These are phyloP conservation scores for Halcyon badia DNA, from an alignment of 2,797 vertebrate genomes.

Conservation along the genomic window DNA sequence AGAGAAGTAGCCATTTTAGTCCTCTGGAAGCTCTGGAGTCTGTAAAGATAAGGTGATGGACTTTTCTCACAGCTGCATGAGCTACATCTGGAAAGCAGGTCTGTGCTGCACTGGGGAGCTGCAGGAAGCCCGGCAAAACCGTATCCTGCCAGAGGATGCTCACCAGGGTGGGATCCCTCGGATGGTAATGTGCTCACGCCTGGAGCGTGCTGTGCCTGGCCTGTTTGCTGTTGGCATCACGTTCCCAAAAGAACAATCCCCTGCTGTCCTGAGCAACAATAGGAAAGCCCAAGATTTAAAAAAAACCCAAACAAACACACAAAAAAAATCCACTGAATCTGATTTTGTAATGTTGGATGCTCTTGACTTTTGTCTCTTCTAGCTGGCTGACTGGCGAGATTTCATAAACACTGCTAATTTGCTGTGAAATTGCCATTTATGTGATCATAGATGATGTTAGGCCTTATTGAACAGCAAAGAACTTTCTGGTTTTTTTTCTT, in stretches of 20 bases:
- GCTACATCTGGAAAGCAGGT: constrained; percentile 60
- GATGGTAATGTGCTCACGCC: rapidly evolving
- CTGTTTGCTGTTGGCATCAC: rapidly evolving
- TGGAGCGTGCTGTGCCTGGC: rapidly evolving
- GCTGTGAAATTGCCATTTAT: constrained; percentile 79
- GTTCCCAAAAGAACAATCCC: neutral
- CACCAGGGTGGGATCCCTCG: rapidly evolving
- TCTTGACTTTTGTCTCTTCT: constrained; percentile 59
- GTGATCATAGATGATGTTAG: constrained; percentile 77
- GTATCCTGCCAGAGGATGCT: neutral
- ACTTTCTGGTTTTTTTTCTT: neutral
- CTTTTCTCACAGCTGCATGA: constrained; percentile 52
- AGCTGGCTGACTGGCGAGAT: constrained; percentile 58
- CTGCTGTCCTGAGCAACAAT: neutral
- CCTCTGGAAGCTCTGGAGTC: constrained; percentile 64
- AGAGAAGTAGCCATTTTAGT: constrained; percentile 70
- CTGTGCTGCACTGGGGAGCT: neutral
- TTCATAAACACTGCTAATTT: constrained; percentile 79
- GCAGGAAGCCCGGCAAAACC: neutral
- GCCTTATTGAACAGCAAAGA: constrained; percentile 78
- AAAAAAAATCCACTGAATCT: neutral
- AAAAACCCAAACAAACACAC: too few relatives aligned
- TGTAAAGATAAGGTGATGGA: constrained; percentile 76
- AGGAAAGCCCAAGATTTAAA: neutral
- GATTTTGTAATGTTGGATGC: constrained; percentile 42